phyloP scores from a whole-genome alignment of 2,113 vertebrate species.

The Anas platyrhynchos region DNA sequence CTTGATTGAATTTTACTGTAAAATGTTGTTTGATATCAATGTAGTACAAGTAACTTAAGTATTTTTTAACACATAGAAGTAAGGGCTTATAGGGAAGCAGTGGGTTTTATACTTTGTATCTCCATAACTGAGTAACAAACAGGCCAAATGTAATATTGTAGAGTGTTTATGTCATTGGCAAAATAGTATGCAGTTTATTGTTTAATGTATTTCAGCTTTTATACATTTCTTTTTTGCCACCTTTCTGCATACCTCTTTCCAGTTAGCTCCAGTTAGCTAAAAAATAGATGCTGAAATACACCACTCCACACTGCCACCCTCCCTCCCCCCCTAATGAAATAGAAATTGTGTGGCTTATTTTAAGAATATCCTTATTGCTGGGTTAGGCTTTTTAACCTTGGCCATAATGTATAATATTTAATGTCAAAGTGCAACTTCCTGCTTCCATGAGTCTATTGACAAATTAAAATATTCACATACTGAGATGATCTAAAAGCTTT shows the following conservation, averaged over 20 bases:
- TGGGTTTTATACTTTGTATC: neutral
- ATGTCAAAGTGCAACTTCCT: slow-evolving; percentile 26
- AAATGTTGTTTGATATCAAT: neutral
- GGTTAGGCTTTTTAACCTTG: slow-evolving; percentile 34
- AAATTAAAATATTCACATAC: neutral
- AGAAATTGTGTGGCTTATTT: neutral
- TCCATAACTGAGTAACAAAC: neutral
- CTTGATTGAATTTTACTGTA: neutral
- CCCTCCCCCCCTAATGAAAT: neutral
- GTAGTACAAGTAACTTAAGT: neutral
- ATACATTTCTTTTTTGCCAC: neutral
- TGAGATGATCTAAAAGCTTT: slow-evolving; percentile 47
- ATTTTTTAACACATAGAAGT: neutral
- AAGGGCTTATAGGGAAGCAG: neutral
- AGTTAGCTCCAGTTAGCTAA: neutral
- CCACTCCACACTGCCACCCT: neutral
- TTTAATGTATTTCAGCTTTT: neutral
- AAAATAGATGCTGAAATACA: neutral
- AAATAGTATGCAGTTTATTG: neutral
- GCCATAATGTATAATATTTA: slow-evolving; percentile 16
- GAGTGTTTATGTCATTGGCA: neutral
- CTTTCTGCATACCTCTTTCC: neutral
- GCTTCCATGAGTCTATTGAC: slow-evolving; percentile 24
- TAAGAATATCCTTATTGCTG: slow-evolving; percentile 18
- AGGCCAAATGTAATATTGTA: neutral